Evolutionary conservation across 2,888 invertebrate species (phyloP).

Genomic region (Eumacrocentrus americanus): DNA sequence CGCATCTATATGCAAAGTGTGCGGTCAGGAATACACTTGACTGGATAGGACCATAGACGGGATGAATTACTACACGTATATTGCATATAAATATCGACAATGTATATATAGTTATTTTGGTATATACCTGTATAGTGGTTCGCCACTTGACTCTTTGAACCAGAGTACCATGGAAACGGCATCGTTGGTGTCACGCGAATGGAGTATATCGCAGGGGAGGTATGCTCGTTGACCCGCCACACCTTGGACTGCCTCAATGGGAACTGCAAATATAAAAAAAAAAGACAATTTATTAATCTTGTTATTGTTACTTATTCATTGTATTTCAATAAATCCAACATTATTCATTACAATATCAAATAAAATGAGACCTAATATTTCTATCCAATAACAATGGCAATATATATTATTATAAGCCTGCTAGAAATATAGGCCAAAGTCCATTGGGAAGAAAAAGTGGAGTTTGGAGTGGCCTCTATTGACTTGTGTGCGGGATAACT

Average conservation of each 20-base stretch:
- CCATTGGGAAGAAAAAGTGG: no score
- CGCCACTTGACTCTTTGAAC: constrained; percentile 87
- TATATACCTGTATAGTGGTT: constrained; percentile 76
- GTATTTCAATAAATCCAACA: no score
- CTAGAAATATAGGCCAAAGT: no score
- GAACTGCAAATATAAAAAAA: constrained; percentile 69
- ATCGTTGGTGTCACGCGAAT: constrained; percentile 78
- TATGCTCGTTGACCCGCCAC: constrained; percentile 83
- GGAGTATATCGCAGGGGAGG: constrained; percentile 83
- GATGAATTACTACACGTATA: background rate
- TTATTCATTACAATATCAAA: no score
- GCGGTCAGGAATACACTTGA: background rate
- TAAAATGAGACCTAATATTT: no score
- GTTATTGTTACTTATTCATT: no score
- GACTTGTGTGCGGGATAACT: no score
- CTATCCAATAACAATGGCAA: no score
- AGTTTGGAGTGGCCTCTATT: no score
- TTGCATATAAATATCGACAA: constrained; percentile 24
- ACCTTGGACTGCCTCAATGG: constrained; percentile 82
- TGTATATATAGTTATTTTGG: no score
- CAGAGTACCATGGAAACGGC: constrained; percentile 88
- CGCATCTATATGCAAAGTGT: constrained; percentile 4
- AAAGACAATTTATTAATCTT: background rate
- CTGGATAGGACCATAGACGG: background rate
- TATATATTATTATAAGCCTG: no score